Evolutionary conservation across 2,113 vertebrate genomes (phyloP).

Genomic region (Oophaga pumilio): DNA sequence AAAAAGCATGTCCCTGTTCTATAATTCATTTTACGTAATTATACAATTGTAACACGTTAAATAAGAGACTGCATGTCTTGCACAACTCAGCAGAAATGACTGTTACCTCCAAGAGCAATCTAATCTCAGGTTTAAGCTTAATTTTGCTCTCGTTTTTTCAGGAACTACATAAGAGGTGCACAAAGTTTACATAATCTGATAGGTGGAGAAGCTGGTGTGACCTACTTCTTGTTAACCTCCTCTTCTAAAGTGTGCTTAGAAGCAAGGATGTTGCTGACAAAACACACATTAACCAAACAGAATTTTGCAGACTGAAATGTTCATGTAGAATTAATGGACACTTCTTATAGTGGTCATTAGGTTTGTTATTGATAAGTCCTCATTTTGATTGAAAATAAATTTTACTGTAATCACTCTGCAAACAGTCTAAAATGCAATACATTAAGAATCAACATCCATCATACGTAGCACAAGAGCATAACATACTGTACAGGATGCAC

Average conservation of each 20-base stretch:
- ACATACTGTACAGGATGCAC: too few relatives aligned
- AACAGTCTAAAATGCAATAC: too few relatives aligned
- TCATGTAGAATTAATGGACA: neutral
- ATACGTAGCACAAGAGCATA: too few relatives aligned
- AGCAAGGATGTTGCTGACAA: neutral
- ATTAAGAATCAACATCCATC: too few relatives aligned
- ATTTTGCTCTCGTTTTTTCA: neutral
- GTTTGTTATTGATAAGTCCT: neutral
- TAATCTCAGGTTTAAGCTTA: neutral
- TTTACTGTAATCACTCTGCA: too few relatives aligned
- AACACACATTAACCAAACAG: neutral
- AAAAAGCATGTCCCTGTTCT: neutral
- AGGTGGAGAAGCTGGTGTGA: constrained; percentile 7
- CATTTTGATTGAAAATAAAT: too few relatives aligned
- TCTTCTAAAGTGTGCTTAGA: neutral
- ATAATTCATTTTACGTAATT: neutral
- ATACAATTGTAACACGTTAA: neutral
- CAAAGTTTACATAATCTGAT: constrained; percentile 13
- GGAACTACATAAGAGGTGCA: neutral
- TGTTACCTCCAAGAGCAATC: neutral
- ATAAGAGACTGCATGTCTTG: neutral
- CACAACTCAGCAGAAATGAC: neutral
- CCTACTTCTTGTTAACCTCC: neutral
- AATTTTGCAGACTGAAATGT: neutral
- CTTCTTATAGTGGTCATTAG: neutral